Evolutionary conservation across 2,888 invertebrate genomes (phyloP).

Genomic region (Euphydryas editha): DNA sequence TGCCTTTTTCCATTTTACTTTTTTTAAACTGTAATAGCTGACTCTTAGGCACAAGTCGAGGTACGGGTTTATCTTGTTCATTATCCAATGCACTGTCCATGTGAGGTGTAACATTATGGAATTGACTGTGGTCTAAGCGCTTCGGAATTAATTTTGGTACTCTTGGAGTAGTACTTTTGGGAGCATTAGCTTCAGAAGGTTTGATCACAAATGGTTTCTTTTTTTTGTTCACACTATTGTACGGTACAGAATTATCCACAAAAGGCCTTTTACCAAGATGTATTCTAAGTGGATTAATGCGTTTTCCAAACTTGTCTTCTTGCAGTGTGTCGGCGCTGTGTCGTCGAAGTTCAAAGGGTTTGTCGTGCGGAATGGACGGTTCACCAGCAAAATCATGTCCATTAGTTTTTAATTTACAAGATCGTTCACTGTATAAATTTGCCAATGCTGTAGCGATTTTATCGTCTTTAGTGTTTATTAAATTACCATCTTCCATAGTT

Average conservation of each 20-base stretch:
- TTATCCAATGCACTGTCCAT: constrained; percentile 57
- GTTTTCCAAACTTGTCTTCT: constrained; percentile 70
- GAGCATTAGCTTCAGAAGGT: constrained; percentile 61
- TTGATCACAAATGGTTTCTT: constrained; percentile 63
- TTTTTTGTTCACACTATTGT: constrained; percentile 66
- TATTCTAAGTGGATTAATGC: constrained; percentile 76
- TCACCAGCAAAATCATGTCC: constrained; percentile 64
- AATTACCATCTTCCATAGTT: constrained; percentile 84
- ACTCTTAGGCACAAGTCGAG: constrained; percentile 77
- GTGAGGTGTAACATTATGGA: constrained; percentile 68
- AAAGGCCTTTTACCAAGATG: constrained; percentile 79
- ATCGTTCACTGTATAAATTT: constrained; percentile 68
- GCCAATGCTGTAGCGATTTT: constrained; percentile 65
- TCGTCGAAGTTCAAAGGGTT: constrained; percentile 56
- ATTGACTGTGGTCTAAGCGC: constrained; percentile 61
- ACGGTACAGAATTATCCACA: constrained; percentile 72
- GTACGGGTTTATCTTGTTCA: constrained; percentile 76
- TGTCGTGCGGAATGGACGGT: constrained; percentile 45
- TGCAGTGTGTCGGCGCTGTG: constrained; percentile 54
- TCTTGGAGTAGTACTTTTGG: constrained; percentile 57
- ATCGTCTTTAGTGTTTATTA: constrained; percentile 72
- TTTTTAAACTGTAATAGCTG: constrained; percentile 75
- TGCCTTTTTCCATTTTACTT: constrained; percentile 71
- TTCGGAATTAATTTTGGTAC: constrained; percentile 75
- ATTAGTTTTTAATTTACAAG: constrained; percentile 70